These are phyloP conservation scores for Hippocampus guttulatus DNA, from an alignment of 2,113 vertebrate genomes.

Conservation along the genomic window DNA sequence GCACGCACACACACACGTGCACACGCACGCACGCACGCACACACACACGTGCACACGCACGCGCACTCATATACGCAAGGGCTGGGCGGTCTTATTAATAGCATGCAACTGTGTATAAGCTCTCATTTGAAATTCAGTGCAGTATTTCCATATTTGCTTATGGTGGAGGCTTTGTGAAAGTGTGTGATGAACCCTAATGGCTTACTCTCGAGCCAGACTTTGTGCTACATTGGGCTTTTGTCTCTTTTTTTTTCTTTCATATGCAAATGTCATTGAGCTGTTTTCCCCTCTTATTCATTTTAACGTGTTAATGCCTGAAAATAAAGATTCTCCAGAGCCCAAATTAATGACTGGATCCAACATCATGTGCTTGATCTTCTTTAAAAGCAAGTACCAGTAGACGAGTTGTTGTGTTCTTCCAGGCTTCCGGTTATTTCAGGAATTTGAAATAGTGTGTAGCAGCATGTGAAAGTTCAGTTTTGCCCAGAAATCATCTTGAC, in stretches of 20 bases:
- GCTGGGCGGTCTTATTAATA: constrained; percentile 43
- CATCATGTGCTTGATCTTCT: constrained; percentile 33
- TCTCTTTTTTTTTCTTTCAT: constrained; percentile 24
- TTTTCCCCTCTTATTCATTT: constrained; percentile 22
- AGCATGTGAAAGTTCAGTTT: constrained; percentile 2
- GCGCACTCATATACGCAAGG: constrained; percentile 17
- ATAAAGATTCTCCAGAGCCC: constrained; percentile 22
- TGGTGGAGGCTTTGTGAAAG: constrained; percentile 55
- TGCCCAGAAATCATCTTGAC: background rate
- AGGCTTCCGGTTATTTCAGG: constrained; percentile 15
- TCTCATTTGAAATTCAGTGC: constrained; percentile 60
- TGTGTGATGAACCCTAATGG: constrained; percentile 48
- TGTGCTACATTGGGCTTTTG: constrained; percentile 41
- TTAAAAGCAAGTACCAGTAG: constrained; percentile 13
- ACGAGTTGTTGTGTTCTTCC: constrained; percentile 3
- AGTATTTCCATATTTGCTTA: constrained; percentile 66
- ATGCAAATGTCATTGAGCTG: constrained; percentile 49
- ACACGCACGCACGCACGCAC: constrained; percentile 22
- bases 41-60: constrained; percentile 18
- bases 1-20: constrained; percentile 39
- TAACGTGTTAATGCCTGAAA: constrained; percentile 26
- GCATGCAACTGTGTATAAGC: constrained; percentile 40
- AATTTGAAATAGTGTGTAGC: constrained; percentile 13
- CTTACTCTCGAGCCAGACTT: constrained; percentile 42
- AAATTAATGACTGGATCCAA: constrained; percentile 26